Evolutionary conservation across 2,797 vertebrate species (phyloP).

Genomic region (Platyrinchus mystaceus): DNA sequence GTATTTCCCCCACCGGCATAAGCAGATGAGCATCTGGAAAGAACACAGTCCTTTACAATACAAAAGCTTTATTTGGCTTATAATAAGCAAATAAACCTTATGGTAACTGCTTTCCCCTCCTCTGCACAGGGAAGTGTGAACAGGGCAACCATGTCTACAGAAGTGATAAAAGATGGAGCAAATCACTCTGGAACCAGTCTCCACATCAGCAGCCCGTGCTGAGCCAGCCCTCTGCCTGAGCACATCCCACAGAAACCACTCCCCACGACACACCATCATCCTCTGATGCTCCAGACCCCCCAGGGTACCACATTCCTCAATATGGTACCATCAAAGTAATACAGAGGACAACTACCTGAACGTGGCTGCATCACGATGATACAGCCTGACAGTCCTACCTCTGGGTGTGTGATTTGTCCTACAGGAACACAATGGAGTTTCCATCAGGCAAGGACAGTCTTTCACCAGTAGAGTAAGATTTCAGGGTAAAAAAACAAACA

Average conservation of each 20-base stretch:
- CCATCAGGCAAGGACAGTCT: neutral
- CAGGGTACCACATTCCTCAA: neutral
- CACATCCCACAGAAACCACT: neutral
- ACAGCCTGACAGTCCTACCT: neutral
- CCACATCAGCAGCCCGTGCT: neutral
- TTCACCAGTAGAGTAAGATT: neutral
- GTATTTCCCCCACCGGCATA: accelerated
- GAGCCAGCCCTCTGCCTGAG: neutral
- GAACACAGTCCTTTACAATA: neutral
- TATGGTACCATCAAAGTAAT: accelerated
- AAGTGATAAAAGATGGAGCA: neutral
- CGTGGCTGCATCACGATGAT: neutral
- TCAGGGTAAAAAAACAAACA: neutral
- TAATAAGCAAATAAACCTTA: neutral
- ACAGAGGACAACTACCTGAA: neutral
- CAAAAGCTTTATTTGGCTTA: neutral
- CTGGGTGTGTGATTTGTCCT: neutral
- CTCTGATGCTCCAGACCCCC: neutral
- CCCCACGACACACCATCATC: neutral
- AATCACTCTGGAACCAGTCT: neutral
- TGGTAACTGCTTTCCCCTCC: neutral
- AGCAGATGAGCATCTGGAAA: neutral
- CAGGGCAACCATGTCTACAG: neutral
- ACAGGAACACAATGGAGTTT: neutral
- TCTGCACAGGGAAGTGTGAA: neutral